phyloP scores from a whole-genome alignment of 2,797 vertebrate genomes.

The Natrix natrix region DNA sequence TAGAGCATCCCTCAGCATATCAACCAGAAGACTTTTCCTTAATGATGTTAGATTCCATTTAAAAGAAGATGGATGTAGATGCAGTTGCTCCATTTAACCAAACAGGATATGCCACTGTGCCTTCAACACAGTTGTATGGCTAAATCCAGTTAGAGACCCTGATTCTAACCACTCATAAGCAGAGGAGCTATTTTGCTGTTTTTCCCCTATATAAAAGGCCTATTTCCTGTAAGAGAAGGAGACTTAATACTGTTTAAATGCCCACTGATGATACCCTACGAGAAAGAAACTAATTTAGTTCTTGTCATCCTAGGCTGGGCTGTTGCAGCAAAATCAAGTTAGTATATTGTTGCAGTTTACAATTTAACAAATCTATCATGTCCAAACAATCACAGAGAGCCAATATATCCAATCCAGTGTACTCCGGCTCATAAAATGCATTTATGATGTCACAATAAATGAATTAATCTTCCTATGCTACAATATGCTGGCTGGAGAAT shows the following conservation, averaged over 20 bases:
- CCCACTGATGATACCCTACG: background rate
- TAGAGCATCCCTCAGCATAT: background rate
- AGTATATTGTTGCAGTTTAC: too few species aligned
- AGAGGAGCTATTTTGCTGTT: background rate
- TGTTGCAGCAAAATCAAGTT: background rate
- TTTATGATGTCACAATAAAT: background rate
- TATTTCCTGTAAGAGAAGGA: background rate
- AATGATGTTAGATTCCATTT: background rate
- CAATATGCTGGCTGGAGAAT: background rate
- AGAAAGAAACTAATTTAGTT: background rate
- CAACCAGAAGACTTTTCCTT: background rate
- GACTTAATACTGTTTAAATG: background rate
- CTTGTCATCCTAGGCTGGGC: background rate
- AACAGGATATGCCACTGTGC: background rate
- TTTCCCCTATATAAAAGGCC: background rate
- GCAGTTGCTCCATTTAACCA: background rate
- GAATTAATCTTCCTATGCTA: background rate
- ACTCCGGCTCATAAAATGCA: background rate
- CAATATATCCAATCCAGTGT: background rate
- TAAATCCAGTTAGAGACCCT: background rate
- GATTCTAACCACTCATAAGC: background rate
- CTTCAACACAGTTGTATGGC: background rate
- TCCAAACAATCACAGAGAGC: background rate
- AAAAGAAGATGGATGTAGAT: background rate
- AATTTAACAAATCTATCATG: background rate